Percentiles rank a stretch among this genome's conserved stretches.
phyloP scores from a whole-genome alignment of 2,888 invertebrate species.

The Agriopis leucophaearia region DNA sequence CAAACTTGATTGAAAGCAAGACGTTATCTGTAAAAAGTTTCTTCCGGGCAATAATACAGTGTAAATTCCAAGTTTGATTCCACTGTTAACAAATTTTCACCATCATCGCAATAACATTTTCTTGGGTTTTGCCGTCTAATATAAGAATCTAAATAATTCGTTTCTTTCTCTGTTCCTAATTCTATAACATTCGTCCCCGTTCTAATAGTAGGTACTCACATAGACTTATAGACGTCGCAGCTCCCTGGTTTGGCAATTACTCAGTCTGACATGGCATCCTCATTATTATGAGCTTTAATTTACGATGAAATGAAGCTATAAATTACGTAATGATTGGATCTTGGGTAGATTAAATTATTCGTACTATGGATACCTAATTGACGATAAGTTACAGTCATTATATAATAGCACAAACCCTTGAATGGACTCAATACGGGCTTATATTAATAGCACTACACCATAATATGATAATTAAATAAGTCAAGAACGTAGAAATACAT shows the following conservation, averaged over 20 bases:
- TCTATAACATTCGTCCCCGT: background rate
- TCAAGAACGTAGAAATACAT: no score
- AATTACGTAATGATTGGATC: slow-evolving; percentile 34
- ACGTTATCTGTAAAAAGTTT: no score
- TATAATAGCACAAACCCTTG: background rate
- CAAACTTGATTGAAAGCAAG: no score
- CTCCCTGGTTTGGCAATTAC: slow-evolving; percentile 18
- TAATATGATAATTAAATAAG: no score
- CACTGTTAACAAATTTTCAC: no score
- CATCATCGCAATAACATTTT: no score
- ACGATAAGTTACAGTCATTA: background rate
- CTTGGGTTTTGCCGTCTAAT: background rate
- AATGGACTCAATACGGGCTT: background rate
- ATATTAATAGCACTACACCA: no score
- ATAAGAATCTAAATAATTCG: background rate
- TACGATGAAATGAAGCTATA: slow-evolving; percentile 24
- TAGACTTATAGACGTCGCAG: background rate
- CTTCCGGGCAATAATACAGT: no score
- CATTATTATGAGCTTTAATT: slow-evolving; percentile 35
- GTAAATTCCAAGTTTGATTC: no score
- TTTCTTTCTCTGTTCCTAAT: background rate
- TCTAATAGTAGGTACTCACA: background rate
- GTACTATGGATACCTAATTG: background rate
- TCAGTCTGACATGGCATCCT: slow-evolving; percentile 21
- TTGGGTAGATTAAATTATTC: slow-evolving; percentile 24